Base-by-base conservation (phyloP, 2,797 vertebrate species). In the Anabacerthia variegaticeps region DNA sequence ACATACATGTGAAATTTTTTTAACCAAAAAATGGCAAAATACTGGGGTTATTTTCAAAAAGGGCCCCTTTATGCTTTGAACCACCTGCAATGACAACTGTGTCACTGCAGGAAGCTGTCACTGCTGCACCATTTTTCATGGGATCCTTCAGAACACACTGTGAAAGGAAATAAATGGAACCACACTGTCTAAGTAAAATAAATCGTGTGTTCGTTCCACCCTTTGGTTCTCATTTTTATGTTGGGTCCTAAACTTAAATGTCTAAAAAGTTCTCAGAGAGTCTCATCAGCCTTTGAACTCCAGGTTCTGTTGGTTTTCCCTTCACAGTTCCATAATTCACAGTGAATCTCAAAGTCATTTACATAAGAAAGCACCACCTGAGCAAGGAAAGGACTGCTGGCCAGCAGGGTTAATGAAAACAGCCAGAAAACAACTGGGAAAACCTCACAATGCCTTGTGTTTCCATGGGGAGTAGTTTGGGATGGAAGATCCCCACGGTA, bases 401-500 rank as follows among this genome's bases (percentile, higher is more conserved):
- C 36, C 63, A 92, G 41, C 12, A 71, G 37, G 19, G 63, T 37
- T 43, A 49, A 85, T 61, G 43, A 32, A 75, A 72, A 61, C 24
- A 74, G 52, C 52, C 74, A 28, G 23, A 56, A 67, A 87, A 61
- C 14, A 24, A 67, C 7, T 21, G 46, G 12, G 44, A 52, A 72
- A 69, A 93, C 44, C 19, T 51, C 43, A 23, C 5, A 3, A 16
- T 5, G 8, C n/a, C 59, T 55, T 55, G 30, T 24, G 44, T 67
- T 67, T 63, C 51, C 37, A 32, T 24, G 36, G 48, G 14, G 28
- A 85, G 37, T 17, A 10, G 20, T 67, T 59, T 81, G 27, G 49
- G 34, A 10, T 9, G 56, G 67, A 49, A 66, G 43, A 78, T 16
- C 73, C 56, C 58, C 8, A 84, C 26, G 23, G 26, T 97, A 99